Percentiles rank a stretch among this genome's conserved stretches.
phyloP scores from a whole-genome alignment of 2,113 vertebrate species.

The Podarcis muralis region DNA sequence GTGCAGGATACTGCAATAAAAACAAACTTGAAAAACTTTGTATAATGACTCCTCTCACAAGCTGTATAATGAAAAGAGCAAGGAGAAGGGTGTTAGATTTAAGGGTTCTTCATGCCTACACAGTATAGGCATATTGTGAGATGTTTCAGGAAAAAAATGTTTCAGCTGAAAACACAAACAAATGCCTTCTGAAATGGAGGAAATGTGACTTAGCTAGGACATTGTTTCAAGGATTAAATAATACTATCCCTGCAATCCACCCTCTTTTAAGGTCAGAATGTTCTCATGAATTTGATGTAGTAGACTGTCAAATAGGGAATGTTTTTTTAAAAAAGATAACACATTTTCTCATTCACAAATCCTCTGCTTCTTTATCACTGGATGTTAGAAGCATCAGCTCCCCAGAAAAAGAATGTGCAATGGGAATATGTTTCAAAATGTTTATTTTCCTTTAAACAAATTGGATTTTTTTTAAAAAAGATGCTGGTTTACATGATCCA shows the following conservation, averaged over 20 bases:
- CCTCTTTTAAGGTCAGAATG: not conserved
- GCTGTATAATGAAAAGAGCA: not conserved
- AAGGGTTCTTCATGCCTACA: not conserved
- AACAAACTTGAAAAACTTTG: no score
- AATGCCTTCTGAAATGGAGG: constrained; percentile 1
- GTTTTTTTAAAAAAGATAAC: not conserved
- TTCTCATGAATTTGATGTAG: not conserved
- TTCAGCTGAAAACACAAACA: not conserved
- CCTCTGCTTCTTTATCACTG: constrained; percentile 14
- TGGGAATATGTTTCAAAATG: not conserved
- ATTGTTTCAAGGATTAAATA: not conserved
- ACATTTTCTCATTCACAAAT: not conserved
- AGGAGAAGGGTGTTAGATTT: not conserved
- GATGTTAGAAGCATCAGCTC: not conserved
- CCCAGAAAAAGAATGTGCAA: not conserved
- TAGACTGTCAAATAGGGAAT: not conserved
- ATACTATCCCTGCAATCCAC: not conserved
- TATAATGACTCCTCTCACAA: not conserved
- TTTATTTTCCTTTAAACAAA: constrained; percentile 14
- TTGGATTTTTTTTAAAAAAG: not conserved
- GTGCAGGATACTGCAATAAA: not conserved
- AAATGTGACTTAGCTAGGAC: not conserved
- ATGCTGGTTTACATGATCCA: not conserved
- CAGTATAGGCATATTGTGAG: not conserved
- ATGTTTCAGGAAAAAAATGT: not conserved